These are phyloP conservation scores for Gyrodactylus bullatarudis DNA, from an alignment of 1,140 invertebrate species.

Conservation along the genomic window DNA sequence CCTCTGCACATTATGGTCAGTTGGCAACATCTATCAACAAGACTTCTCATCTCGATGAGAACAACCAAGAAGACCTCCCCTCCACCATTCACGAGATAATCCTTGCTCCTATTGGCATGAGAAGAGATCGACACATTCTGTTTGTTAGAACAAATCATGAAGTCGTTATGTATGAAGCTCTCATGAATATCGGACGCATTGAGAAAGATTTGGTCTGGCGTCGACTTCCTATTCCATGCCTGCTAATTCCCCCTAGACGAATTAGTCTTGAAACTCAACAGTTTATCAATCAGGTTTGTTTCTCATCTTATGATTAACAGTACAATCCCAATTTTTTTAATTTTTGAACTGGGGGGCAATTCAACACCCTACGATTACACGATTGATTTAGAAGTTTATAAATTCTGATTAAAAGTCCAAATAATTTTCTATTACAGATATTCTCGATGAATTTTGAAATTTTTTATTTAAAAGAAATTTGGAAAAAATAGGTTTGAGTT, in stretches of 20 bases:
- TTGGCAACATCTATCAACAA: background rate
- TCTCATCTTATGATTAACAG: too few relatives aligned
- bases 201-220: background rate
- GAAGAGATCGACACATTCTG: background rate
- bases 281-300: background rate
- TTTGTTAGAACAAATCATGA: background rate
- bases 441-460: too few relatives aligned
- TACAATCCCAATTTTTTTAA: too few relatives aligned
- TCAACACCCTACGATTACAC: too few relatives aligned
- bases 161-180: background rate
- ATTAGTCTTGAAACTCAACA: background rate
- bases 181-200: background rate
- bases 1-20: background rate
- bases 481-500: too few relatives aligned
- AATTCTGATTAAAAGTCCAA: too few relatives aligned
- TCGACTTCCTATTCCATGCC: background rate
- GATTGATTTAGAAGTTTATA: too few relatives aligned
- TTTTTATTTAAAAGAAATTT: too few relatives aligned
- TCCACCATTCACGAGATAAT: background rate
- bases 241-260: background rate
- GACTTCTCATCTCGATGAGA: background rate
- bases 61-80: background rate
- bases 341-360: too few relatives aligned
- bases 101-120: background rate
- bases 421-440: too few relatives aligned